phyloP scores from a whole-genome alignment of 2,797 vertebrate species.

The Pantherophis alleghaniensis region DNA sequence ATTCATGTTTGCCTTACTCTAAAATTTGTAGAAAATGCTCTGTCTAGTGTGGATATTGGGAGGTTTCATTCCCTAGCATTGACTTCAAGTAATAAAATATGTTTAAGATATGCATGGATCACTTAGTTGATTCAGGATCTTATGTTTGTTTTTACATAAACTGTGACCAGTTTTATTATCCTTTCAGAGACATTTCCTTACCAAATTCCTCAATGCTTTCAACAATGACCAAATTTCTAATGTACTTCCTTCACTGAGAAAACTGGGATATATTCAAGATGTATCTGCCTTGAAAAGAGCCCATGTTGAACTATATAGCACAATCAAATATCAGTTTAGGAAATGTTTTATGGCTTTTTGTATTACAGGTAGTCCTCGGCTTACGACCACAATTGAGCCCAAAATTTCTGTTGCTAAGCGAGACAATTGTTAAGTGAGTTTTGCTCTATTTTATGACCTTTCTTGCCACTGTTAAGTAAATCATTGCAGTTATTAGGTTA shows the following conservation, averaged over 20 bases:
- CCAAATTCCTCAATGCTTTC: not conserved
- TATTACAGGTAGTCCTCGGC: not conserved
- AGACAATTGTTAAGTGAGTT: not conserved
- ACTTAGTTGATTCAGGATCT: not conserved
- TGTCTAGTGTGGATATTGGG: not conserved
- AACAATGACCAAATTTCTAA: not conserved
- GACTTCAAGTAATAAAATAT: not conserved
- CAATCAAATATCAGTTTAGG: not conserved
- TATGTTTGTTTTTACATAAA: not conserved
- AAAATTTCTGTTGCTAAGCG: not conserved
- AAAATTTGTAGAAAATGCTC: not conserved
- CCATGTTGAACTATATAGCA: not conserved
- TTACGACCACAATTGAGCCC: not conserved
- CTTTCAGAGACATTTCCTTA: not conserved
- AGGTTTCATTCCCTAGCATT: not conserved
- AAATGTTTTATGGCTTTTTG: not conserved
- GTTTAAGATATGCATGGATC: not conserved
- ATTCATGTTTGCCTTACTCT: not conserved
- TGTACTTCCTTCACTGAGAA: not conserved
- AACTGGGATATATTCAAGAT: not conserved
- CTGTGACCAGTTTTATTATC: not conserved
- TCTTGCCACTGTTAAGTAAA: not conserved
- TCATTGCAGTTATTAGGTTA: not conserved
- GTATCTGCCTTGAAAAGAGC: not conserved
- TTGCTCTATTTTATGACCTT: not conserved